A percentile compares a stretch with the other conserved stretches of the same genome.
These are phyloP conservation scores for Helostoma temminkii DNA, from an alignment of 2,797 vertebrate species.

Conservation along the genomic window DNA sequence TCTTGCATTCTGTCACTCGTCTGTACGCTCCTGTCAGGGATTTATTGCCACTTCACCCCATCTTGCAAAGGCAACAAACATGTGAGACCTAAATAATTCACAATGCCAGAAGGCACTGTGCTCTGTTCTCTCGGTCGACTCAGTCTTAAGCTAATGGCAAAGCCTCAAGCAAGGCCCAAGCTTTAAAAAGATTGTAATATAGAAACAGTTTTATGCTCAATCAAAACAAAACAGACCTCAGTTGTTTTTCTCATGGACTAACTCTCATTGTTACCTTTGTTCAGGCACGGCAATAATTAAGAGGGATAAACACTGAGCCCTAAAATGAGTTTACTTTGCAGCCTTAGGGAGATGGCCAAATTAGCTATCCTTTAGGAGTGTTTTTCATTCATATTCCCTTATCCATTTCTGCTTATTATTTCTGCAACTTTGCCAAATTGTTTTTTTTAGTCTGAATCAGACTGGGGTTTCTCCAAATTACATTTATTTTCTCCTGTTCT, in stretches of 20 bases:
- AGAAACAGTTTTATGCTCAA: constrained; percentile 35
- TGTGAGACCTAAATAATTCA: constrained; percentile 72
- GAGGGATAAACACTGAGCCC: constrained; percentile 42
- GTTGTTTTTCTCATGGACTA: constrained; percentile 2
- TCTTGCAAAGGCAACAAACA: constrained; percentile 59
- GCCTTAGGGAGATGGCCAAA: constrained; percentile 22
- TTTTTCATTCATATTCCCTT: constrained; percentile 7
- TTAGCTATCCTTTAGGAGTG: constrained; percentile 9
- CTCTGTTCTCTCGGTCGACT: constrained; percentile 42
- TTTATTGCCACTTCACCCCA: constrained; percentile 58
- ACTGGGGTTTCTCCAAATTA: too few relatives aligned
- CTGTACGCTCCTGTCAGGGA: constrained; percentile 46
- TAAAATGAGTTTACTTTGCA: constrained; percentile 27
- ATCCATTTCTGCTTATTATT: constrained; percentile 29
- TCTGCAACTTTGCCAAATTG: constrained; percentile 17
- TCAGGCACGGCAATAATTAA: constrained; percentile 9
- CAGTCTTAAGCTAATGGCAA: constrained; percentile 45
- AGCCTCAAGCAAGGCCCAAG: constrained; percentile 23
- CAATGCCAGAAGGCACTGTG: constrained; percentile 43
- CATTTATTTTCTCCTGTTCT: too few relatives aligned
- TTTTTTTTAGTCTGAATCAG: not conserved
- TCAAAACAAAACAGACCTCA: constrained; percentile 23
- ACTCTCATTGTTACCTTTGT: constrained; percentile 4
- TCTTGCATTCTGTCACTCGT: constrained; percentile 24
- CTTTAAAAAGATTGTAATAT: constrained; percentile 27